Evolutionary conservation across 1,140 invertebrate genomes (phyloP).

Genomic region (Hesperophylax magnus): DNA sequence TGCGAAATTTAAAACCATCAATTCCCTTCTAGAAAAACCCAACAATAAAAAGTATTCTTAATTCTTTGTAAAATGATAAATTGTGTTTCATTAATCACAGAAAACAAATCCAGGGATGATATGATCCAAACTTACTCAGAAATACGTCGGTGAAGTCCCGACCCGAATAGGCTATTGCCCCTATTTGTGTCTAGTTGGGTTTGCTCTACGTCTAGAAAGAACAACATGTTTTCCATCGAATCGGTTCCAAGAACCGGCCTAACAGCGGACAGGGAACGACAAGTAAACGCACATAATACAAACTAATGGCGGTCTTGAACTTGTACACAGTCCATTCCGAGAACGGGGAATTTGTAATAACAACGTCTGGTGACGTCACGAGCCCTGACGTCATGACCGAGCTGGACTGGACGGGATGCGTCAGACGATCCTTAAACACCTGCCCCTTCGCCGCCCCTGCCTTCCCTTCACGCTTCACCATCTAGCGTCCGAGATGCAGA

Average conservation of each 20-base stretch:
- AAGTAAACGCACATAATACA: constrained; percentile 13
- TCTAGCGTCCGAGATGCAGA: background rate
- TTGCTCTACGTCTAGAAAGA: background rate
- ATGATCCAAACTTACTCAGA: too few relatives aligned
- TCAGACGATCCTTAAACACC: constrained; percentile 1
- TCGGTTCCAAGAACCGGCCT: constrained; percentile 10
- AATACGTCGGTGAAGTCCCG: too few relatives aligned
- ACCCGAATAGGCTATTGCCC: too few relatives aligned
- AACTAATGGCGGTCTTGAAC: constrained; percentile 29
- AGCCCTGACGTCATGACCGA: background rate
- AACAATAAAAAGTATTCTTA: too few relatives aligned
- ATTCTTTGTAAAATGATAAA: too few relatives aligned
- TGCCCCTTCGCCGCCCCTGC: background rate
- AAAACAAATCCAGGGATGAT: too few relatives aligned
- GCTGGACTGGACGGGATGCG: constrained; percentile 8
- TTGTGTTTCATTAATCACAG: too few relatives aligned
- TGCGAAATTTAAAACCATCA: too few relatives aligned
- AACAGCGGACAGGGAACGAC: background rate
- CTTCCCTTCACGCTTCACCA: background rate
- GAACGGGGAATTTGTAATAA: constrained; percentile 17
- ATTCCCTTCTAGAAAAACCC: too few relatives aligned
- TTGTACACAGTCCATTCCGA: constrained; percentile 7
- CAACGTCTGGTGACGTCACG: constrained; percentile 34
- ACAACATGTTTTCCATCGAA: background rate
- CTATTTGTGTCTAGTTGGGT: background rate